Evolutionary conservation across 1,140 invertebrate species (phyloP).

Genomic region (Sitobion miscanthi): DNA sequence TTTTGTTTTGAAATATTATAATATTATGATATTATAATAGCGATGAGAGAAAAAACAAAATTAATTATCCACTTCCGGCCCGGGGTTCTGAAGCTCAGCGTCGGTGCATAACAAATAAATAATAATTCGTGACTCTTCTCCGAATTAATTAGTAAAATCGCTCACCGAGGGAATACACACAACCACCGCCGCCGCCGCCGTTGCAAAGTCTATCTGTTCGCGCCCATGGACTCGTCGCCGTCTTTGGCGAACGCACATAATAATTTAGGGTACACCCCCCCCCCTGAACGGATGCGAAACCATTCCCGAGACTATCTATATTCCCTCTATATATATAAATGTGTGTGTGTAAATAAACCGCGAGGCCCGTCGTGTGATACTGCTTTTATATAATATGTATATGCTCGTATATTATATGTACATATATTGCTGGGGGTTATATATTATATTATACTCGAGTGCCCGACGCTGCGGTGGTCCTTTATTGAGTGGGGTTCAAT

Average conservation of each 20-base stretch:
- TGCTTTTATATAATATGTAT: background rate
- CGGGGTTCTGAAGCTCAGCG: background rate
- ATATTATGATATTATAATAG: background rate
- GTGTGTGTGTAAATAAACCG: background rate
- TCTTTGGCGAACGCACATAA: background rate
- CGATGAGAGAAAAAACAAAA: background rate
- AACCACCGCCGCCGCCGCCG: background rate
- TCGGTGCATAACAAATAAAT: background rate
- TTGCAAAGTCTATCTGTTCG: background rate
- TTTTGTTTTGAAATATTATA: background rate
- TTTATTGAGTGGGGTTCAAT: background rate
- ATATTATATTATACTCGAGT: background rate
- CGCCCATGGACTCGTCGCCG: background rate
- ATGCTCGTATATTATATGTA: background rate
- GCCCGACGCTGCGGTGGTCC: background rate
- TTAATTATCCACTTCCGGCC: background rate
- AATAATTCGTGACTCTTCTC: background rate
- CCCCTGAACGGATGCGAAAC: background rate
- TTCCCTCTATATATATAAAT: background rate
- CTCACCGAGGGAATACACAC: background rate
- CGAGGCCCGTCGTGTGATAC: background rate
- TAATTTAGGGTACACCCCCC: background rate
- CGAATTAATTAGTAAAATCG: background rate
- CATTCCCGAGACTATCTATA: background rate
- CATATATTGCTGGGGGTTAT: background rate